phyloP scores from a whole-genome alignment of 1,140 invertebrate species.

The Ylistrum balloti region DNA sequence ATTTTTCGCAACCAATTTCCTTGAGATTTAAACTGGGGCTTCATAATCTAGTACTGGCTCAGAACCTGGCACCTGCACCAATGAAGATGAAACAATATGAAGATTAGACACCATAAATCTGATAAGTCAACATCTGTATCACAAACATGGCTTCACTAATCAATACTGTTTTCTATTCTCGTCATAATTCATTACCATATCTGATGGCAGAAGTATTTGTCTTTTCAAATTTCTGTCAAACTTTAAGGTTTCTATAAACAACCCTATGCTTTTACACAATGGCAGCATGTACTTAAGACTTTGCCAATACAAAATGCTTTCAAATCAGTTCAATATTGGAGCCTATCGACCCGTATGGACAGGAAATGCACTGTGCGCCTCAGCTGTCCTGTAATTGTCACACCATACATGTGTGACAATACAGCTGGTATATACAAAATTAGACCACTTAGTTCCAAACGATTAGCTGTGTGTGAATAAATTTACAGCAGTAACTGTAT shows the following conservation, averaged over 20 bases:
- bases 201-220: background rate
- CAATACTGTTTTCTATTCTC: background rate
- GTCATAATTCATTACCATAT: conserved; percentile 12
- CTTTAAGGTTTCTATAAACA: background rate
- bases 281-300: background rate
- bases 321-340: background rate
- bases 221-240: background rate
- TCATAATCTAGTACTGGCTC: too few species aligned
- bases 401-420: background rate
- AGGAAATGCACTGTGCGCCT: background rate
- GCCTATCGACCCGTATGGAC: background rate
- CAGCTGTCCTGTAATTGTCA: background rate
- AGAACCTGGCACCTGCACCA: background rate
- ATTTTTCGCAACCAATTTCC: too few species aligned
- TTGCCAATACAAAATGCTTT: background rate
- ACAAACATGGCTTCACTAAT: background rate
- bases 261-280: background rate
- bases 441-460: background rate
- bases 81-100: background rate
- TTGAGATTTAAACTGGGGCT: too few species aligned
- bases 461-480: too few species aligned
- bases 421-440: background rate
- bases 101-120: background rate
- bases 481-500: too few species aligned
- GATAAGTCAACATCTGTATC: background rate